Evolutionary conservation across 2,797 vertebrate species (phyloP).

Genomic region (Xenopus petersii): DNA sequence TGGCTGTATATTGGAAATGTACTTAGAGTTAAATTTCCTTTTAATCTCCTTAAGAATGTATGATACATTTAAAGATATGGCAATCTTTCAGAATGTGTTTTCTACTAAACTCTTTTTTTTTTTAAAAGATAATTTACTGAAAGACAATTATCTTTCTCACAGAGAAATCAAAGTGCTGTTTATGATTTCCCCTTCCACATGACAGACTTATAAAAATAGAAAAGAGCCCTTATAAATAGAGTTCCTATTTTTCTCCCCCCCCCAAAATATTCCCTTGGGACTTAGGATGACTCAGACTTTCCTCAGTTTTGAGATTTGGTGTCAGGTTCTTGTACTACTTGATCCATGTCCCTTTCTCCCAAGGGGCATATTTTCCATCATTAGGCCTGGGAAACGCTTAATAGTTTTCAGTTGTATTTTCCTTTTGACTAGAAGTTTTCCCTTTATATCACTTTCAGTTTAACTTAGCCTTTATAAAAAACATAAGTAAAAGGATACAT

Average conservation of each 20-base stretch:
- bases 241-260: constrained; percentile 12
- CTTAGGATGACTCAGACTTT: constrained; percentile 32
- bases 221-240: constrained; percentile 14
- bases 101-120: too few relatives aligned
- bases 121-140: too few relatives aligned
- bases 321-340: constrained; percentile 23
- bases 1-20: too few relatives aligned
- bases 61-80: too few relatives aligned
- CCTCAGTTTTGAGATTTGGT: constrained; percentile 8
- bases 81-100: too few relatives aligned
- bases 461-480: constrained; percentile 5
- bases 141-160: too few relatives aligned
- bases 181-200: neutral
- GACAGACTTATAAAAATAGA: neutral
- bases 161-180: too few relatives aligned
- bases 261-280: constrained; percentile 15
- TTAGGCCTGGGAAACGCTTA: constrained; percentile 23
- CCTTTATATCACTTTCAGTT: constrained; percentile 17
- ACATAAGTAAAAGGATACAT: constrained; percentile 7
- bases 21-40: too few relatives aligned
- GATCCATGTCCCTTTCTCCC: neutral
- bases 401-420: constrained; percentile 3
- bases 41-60: too few relatives aligned
- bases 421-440: constrained; percentile 21
- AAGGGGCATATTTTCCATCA: constrained; percentile 32